Evolutionary conservation across 2,888 invertebrate genomes (phyloP).

Genomic region (Macropis europaea): DNA sequence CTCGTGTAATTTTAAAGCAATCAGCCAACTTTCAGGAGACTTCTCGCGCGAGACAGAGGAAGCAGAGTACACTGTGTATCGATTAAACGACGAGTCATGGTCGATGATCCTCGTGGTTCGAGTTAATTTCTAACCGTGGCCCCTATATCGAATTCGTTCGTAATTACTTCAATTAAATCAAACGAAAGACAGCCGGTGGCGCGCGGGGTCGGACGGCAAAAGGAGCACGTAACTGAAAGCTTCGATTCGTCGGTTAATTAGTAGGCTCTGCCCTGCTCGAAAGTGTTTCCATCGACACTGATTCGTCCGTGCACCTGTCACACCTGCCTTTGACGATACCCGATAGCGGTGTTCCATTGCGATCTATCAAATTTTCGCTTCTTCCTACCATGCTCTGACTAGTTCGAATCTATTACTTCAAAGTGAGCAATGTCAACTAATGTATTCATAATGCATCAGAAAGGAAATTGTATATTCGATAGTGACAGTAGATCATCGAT

Average conservation of each 20-base stretch:
- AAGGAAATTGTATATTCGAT: no score
- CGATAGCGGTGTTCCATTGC: neutral
- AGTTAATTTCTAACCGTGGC: slow-evolving; percentile 47
- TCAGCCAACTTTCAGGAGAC: no score
- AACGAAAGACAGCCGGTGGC: slow-evolving; percentile 40
- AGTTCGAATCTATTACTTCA: neutral
- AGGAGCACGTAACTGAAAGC: slow-evolving; percentile 49
- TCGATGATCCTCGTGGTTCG: slow-evolving; percentile 19
- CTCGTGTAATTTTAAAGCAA: neutral
- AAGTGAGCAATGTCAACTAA: no score
- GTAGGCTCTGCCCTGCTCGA: slow-evolving; percentile 31
- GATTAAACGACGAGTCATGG: slow-evolving; percentile 26
- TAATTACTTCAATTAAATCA: slow-evolving; percentile 52
- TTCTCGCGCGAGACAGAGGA: neutral
- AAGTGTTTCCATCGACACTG: slow-evolving; percentile 40
- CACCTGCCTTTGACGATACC: slow-evolving; percentile 30
- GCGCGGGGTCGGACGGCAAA: slow-evolving; percentile 9
- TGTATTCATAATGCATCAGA: no score
- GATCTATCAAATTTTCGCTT: slow-evolving; percentile 23
- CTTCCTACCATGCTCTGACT: neutral
- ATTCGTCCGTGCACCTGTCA: slow-evolving; percentile 22
- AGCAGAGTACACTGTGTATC: slow-evolving; percentile 20
- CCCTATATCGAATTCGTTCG: slow-evolving; percentile 47
- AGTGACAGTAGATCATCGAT: no score
- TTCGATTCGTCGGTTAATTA: slow-evolving; percentile 54